Conservation (phyloP, 1,140 invertebrate genomes). For the Ceratosolen solmsi region DNA sequence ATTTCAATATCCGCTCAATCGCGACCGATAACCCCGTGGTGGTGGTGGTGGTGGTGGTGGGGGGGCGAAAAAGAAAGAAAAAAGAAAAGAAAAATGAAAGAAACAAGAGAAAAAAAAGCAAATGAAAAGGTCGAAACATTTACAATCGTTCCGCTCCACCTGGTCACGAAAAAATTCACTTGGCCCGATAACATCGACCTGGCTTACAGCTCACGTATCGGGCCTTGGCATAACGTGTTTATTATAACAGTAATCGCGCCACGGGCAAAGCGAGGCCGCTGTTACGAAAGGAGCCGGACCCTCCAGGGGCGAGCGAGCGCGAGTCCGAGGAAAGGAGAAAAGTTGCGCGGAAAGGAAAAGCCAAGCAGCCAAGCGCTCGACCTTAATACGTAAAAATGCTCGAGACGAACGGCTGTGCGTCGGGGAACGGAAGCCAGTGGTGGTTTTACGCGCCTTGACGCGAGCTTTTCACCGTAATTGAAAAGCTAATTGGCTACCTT, state of each 20-base stretch:
- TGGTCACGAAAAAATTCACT: not conserved
- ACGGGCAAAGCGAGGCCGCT: not conserved
- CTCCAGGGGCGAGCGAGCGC: not conserved
- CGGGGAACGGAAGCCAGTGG: too few relatives aligned
- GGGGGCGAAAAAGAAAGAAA: too few relatives aligned
- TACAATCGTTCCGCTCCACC: not conserved
- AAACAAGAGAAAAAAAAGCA: too few relatives aligned
- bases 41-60: too few relatives aligned
- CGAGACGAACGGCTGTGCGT: too few relatives aligned
- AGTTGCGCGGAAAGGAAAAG: not conserved
- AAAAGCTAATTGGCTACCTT: too few relatives aligned
- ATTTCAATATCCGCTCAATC: not conserved
- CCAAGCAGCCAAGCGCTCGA: not conserved
- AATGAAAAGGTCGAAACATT: too few relatives aligned
- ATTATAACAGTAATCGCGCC: conserved; percentile 1
- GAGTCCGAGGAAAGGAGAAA: not conserved
- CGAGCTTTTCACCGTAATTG: too few relatives aligned
- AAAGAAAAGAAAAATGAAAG: too few relatives aligned
- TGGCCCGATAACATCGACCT: not conserved
- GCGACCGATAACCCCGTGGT: not conserved
- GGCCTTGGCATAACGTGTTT: not conserved
- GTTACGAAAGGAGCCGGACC: not conserved
- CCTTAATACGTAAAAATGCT: too few relatives aligned
- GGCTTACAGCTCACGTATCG: not conserved
- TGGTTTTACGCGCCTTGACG: too few relatives aligned